These are phyloP conservation scores for Wasmannia auropunctata DNA, from an alignment of 1,140 invertebrate species.

Conservation along the genomic window DNA sequence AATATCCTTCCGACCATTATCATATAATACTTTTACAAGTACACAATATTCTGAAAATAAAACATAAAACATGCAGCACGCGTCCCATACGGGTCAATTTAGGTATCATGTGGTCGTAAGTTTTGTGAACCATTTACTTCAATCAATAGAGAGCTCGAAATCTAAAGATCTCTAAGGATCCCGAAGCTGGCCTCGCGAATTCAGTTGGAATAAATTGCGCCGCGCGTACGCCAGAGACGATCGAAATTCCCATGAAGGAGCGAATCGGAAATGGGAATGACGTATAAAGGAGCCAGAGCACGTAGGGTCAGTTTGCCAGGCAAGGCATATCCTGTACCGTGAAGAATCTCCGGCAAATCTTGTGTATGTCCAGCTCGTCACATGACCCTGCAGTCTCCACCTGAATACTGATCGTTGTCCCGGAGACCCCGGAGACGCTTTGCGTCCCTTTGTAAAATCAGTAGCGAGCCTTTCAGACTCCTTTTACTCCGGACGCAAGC, in stretches of 20 bases:
- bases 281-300: conserved; percentile 76
- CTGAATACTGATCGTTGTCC: conserved; percentile 73
- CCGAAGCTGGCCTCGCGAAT: conserved; percentile 36
- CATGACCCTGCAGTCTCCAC: conserved; percentile 67
- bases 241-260: conserved; percentile 63
- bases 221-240: conserved; percentile 46
- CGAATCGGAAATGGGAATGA: conserved; percentile 75
- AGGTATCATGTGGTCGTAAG: not conserved
- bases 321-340: conserved; percentile 74
- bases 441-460: conserved; percentile 76
- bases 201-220: conserved; percentile 67
- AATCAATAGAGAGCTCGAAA: conserved; percentile 51
- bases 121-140: conserved; percentile 21
- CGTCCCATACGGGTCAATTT: not conserved
- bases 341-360: conserved; percentile 76
- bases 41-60: not conserved
- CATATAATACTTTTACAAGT: not conserved
- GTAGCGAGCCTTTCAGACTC: conserved; percentile 66
- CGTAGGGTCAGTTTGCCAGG: conserved; percentile 77
- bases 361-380: conserved; percentile 74
- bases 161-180: conserved; percentile 28
- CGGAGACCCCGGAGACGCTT: conserved; percentile 60
- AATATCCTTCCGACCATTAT: not conserved
- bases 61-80: too few species aligned
- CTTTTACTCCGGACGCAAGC: conserved; percentile 61